phyloP scores from a whole-genome alignment of 2,797 vertebrate genomes.

The Vultur gryphus region DNA sequence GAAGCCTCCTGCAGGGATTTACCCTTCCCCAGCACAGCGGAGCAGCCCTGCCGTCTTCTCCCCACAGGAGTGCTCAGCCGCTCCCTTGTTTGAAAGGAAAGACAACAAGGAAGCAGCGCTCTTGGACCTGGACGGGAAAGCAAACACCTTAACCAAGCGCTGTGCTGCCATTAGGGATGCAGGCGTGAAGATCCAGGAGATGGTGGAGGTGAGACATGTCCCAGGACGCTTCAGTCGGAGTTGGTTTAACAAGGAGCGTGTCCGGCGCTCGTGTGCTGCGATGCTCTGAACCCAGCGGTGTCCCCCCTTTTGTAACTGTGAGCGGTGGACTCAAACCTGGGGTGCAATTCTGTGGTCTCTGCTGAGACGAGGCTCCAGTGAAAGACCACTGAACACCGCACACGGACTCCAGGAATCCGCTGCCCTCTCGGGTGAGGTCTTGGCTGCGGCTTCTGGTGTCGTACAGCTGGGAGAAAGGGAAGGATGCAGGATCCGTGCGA shows the following conservation, averaged over 20 bases:
- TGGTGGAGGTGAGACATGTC: slow-evolving; percentile 64
- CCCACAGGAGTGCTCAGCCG: slow-evolving; percentile 73
- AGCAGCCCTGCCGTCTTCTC: neutral
- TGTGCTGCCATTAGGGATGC: slow-evolving; percentile 38
- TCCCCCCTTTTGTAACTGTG: neutral
- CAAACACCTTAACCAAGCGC: slow-evolving; percentile 40
- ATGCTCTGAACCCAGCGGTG: too few relatives aligned
- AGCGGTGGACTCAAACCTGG: neutral
- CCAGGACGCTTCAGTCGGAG: accelerated
- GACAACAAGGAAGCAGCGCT: slow-evolving; percentile 66
- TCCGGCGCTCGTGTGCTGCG: accelerated
- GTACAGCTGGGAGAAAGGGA: neutral
- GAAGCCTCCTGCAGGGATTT: neutral
- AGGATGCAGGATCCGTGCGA: accelerated
- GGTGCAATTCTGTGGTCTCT: neutral
- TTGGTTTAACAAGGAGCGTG: too few relatives aligned
- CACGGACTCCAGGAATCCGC: accelerated
- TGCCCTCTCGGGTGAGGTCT: neutral
- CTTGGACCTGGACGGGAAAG: slow-evolving; percentile 69
- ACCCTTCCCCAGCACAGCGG: neutral
- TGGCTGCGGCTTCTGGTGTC: neutral
- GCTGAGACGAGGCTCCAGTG: accelerated
- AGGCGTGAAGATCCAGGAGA: slow-evolving; percentile 64
- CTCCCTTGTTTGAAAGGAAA: slow-evolving; percentile 75
- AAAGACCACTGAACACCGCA: accelerated